Evolutionary conservation across 2,113 vertebrate species (phyloP), one percentile per base, ranked within the genome.

Genomic region (Passer domesticus): DNA sequence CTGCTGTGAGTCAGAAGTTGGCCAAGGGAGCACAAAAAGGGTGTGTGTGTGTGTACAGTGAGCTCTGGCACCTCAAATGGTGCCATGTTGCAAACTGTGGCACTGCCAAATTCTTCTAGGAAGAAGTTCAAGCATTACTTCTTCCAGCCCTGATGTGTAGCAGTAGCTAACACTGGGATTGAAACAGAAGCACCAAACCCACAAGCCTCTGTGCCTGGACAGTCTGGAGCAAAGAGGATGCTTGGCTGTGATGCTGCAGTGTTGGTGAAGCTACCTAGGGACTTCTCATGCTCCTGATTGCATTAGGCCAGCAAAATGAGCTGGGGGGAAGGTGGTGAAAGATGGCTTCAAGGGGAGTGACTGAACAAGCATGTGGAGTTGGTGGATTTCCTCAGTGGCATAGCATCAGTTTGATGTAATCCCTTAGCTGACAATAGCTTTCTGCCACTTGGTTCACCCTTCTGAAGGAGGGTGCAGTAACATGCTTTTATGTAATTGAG

Each of bases 401-500:
- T 59, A 76, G 63, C 75, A 69, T 64, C 67, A 11, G 90, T 74
- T 89, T 78, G 60, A 63, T 74, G 55, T 89, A 86, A 86, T 78
- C 88, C 64, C 47, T 86, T 74, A 84, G 88, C 88, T 87, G 92
- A 81, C 93, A 59, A 24, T 75, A 78, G 62, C 46, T 41, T 87
- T 76, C 53, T 91, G 67, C 72, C n/a, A 27, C 83, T 86, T 55
- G 55, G 25, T 83, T 91, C 73, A 59, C 76, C 59, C 77, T 3
- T 83, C 73, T 92, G 88, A 94, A 83, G 74, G 53, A 87, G 82
- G 68, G 64, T 86, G 39, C 90, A 77, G 27, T 81, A 86, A 83
- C 41, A 35, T 37, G n/a, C 69, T 49, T 77, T 93, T 72, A 68
- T 89, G 90, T 92, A 94, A 81, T 86, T 83, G 92, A 88, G 85